Conservation (phyloP, 2,113 vertebrate genomes). For the Dicrurus megarhynchus region DNA sequence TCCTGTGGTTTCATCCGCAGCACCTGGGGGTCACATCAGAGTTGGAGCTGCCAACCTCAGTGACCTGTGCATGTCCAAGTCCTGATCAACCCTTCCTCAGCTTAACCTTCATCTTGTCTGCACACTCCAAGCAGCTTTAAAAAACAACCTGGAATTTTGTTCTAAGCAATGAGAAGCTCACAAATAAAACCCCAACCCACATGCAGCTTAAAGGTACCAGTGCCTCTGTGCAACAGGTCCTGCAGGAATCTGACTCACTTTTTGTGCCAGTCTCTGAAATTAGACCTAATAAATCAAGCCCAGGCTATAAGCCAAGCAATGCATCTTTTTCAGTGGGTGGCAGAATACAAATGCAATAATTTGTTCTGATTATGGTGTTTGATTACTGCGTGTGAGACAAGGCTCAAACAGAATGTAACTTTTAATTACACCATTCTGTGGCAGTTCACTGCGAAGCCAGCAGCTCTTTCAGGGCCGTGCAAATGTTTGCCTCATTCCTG, state of each 20-base stretch:
- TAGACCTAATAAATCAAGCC: not conserved
- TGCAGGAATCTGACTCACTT: not conserved
- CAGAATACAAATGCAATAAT: not conserved
- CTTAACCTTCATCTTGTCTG: not conserved
- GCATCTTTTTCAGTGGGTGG: not conserved
- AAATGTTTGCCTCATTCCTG: constrained; percentile 48
- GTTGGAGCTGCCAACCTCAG: not conserved
- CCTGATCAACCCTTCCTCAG: not conserved
- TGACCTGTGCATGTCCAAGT: not conserved
- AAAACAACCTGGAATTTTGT: not conserved
- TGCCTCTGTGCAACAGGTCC: not conserved
- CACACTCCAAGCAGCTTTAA: not conserved
- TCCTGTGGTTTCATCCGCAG: not conserved
- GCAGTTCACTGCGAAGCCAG: constrained; percentile 31
- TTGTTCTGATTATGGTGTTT: constrained; percentile 20
- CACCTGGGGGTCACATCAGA: not conserved
- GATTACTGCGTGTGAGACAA: constrained; percentile 50
- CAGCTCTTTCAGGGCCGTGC: not conserved
- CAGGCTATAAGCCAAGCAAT: constrained; percentile 22
- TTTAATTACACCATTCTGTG: constrained; percentile 57
- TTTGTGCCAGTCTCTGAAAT: not conserved
- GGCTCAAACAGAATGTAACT: constrained; percentile 47
- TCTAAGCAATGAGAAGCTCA: not conserved
- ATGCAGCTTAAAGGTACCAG: not conserved
- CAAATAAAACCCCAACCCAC: too few relatives aligned